phyloP scores from a whole-genome alignment of 2,888 invertebrate species.

The Polydrusus tereticollis region DNA sequence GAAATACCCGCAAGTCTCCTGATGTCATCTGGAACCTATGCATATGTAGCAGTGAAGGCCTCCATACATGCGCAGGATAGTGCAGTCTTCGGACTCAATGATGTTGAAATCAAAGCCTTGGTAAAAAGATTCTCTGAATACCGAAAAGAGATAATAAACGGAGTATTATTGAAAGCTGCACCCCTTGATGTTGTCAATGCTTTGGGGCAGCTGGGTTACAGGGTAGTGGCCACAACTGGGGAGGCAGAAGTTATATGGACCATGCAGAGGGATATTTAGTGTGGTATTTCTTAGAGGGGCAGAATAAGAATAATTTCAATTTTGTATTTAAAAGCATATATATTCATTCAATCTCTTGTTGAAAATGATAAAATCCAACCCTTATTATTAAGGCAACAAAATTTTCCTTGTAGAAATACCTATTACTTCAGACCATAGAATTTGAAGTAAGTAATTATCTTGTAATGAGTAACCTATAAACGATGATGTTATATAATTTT shows the following conservation, averaged over 20 bases:
- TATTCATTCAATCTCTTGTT: not conserved
- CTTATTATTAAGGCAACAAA: no score
- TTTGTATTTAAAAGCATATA: not conserved
- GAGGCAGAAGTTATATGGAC: slow-evolving; percentile 89
- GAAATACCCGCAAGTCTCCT: slow-evolving; percentile 66
- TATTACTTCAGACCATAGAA: no score
- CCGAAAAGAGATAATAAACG: slow-evolving; percentile 76
- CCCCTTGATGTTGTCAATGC: slow-evolving; percentile 81
- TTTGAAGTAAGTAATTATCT: no score
- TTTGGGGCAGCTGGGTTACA: slow-evolving; percentile 82
- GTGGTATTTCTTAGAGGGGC: not conserved
- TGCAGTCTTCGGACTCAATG: slow-evolving; percentile 81
- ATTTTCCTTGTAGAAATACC: no score
- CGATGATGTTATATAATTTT: no score
- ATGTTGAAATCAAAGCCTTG: slow-evolving; percentile 78
- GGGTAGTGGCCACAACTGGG: slow-evolving; percentile 82
- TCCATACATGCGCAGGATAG: slow-evolving; percentile 82
- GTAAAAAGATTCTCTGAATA: slow-evolving; percentile 77
- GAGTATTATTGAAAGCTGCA: slow-evolving; percentile 77
- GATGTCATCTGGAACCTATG: slow-evolving; percentile 71
- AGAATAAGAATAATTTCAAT: not conserved
- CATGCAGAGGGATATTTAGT: slow-evolving; percentile 80
- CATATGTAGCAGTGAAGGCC: slow-evolving; percentile 84
- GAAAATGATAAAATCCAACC: not conserved
- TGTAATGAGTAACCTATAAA: no score